These are phyloP conservation scores for Eupithecia subumbrata DNA, from an alignment of 2,888 invertebrate species.

Conservation along the genomic window DNA sequence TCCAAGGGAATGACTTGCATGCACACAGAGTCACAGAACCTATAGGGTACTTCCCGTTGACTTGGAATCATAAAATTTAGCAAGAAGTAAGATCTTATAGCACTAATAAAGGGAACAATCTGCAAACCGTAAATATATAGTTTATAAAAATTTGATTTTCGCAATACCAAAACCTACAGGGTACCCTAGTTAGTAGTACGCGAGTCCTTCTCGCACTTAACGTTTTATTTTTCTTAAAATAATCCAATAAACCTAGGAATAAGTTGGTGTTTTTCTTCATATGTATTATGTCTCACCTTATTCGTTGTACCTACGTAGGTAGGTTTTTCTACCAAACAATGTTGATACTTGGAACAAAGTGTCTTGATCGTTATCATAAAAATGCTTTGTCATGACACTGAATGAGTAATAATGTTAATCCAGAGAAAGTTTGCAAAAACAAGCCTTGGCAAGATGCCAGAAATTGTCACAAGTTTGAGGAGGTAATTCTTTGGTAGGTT, in stretches of 20 bases:
- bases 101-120: too few species aligned
- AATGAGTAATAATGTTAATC: constrained; percentile 49
- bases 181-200: too few species aligned
- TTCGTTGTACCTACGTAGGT: not conserved
- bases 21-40: too few species aligned
- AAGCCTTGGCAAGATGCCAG: constrained; percentile 52
- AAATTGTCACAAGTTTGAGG: constrained; percentile 31
- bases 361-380: constrained; percentile 23
- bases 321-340: constrained; percentile 31
- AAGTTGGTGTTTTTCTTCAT: not conserved
- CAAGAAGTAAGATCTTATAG: too few species aligned
- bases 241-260: not conserved
- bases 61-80: too few species aligned
- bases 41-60: too few species aligned
- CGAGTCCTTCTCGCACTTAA: too few species aligned
- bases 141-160: too few species aligned
- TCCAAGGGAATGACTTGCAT: too few species aligned
- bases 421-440: constrained; percentile 56
- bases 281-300: not conserved
- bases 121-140: too few species aligned
- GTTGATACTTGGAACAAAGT: constrained; percentile 23
- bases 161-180: too few species aligned
- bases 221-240: too few species aligned
- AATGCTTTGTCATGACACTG: constrained; percentile 27
- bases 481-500: constrained; percentile 12